Conservation (phyloP, 2,888 invertebrate species). For the Podotricha telesiphe region DNA sequence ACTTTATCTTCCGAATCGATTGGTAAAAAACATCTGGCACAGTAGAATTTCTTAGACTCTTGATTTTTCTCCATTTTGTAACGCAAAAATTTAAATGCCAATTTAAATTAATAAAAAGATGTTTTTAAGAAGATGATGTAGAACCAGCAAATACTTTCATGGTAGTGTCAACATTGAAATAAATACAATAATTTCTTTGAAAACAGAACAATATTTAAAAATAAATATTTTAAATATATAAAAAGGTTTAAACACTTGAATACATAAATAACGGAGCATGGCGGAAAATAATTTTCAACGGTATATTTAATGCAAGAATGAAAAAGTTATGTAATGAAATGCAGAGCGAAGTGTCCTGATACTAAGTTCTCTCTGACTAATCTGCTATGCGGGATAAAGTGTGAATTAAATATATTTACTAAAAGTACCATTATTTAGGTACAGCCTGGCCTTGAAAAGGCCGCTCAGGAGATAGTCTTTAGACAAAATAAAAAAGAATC, state of each 20-base stretch:
- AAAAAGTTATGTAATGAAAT: too few species aligned
- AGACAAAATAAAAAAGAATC: too few species aligned
- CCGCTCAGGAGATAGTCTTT: too few species aligned
- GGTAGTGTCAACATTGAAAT: constrained; percentile 52
- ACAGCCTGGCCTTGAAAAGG: too few species aligned
- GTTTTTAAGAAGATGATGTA: constrained; percentile 7
- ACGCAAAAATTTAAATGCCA: constrained; percentile 33
- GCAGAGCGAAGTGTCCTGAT: too few species aligned
- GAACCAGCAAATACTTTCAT: constrained; percentile 63
- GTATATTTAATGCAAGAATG: too few species aligned
- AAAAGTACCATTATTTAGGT: too few species aligned
- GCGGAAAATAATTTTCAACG: too few species aligned
- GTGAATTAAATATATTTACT: too few species aligned
- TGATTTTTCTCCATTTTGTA: constrained; percentile 61
- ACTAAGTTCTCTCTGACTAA: too few species aligned
- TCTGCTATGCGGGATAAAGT: too few species aligned
- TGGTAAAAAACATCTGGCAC: constrained; percentile 72
- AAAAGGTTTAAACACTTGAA: neutral
- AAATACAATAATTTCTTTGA: constrained; percentile 1
- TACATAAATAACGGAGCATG: neutral
- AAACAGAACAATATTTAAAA: constrained; percentile 13
- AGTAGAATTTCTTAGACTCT: constrained; percentile 72
- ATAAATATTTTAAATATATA: neutral
- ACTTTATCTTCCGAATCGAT: constrained; percentile 67
- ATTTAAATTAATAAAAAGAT: constrained; percentile 24